phyloP scores from a whole-genome alignment of 1,140 invertebrate species.

The Ladona fulva region DNA sequence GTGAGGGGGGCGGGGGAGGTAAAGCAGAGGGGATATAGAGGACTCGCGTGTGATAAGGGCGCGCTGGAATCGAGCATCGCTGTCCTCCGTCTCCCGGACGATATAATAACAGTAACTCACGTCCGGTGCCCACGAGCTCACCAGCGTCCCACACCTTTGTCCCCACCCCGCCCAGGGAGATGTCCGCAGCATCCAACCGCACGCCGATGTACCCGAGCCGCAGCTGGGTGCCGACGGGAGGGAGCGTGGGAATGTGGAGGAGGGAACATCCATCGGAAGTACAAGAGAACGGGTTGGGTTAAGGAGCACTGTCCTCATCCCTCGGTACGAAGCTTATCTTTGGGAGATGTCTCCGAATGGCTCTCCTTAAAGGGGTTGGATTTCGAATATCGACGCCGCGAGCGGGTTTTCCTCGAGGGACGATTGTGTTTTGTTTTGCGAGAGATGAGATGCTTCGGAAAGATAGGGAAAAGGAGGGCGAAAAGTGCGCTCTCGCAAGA shows the following conservation, averaged over 20 bases:
- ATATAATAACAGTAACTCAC: conserved; percentile 10
- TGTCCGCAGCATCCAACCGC: too few species aligned
- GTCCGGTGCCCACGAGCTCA: neutral
- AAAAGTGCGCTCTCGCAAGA: too few species aligned
- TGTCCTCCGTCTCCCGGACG: neutral
- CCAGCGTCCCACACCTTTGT: neutral
- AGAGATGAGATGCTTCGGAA: too few species aligned
- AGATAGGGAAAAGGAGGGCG: too few species aligned
- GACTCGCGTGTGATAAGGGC: neutral
- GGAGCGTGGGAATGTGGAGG: neutral
- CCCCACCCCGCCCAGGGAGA: too few species aligned
- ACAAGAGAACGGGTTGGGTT: neutral
- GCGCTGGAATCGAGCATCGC: neutral
- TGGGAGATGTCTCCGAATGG: too few species aligned
- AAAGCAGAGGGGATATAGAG: neutral
- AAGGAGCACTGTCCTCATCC: neutral
- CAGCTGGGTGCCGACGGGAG: neutral
- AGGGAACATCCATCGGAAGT: neutral
- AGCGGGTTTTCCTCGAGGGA: too few species aligned
- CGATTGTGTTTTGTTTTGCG: too few species aligned
- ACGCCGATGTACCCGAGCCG: neutral
- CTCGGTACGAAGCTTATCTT: too few species aligned
- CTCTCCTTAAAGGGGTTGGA: too few species aligned
- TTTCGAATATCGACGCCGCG: too few species aligned
- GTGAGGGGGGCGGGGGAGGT: neutral